These are phyloP conservation scores for Lanistes nyassanus DNA, from an alignment of 1,140 invertebrate species.

Conservation along the genomic window DNA sequence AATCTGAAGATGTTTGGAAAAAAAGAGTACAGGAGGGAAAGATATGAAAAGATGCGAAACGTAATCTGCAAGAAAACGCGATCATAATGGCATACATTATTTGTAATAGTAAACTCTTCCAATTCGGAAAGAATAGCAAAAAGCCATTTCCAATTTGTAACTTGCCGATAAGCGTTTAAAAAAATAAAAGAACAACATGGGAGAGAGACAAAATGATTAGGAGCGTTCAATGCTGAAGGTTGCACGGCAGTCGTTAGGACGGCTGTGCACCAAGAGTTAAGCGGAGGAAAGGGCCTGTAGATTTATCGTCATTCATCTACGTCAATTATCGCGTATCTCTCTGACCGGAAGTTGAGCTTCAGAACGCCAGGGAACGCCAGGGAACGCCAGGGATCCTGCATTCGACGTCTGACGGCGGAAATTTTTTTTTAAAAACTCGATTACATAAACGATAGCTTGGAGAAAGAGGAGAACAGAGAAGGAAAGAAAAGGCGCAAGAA, in stretches of 20 bases:
- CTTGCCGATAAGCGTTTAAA: no score
- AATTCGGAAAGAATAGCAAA: no score
- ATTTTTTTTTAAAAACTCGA: not conserved
- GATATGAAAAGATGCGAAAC: not conserved
- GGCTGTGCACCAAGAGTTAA: not conserved
- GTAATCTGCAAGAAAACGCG: not conserved
- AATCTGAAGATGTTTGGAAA: not conserved
- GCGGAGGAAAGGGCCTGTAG: not conserved
- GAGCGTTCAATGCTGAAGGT: no score
- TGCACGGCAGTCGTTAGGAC: no score
- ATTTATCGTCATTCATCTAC: not conserved
- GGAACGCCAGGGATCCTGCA: slow-evolving; percentile 9
- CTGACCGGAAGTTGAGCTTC: not conserved
- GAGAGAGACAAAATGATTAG: no score
- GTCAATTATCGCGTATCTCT: not conserved
- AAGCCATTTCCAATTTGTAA: no score
- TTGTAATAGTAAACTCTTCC: not conserved
- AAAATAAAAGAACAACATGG: no score
- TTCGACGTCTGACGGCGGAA: not conserved
- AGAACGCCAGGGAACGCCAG: slow-evolving; percentile 20
- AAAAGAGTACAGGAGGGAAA: not conserved
- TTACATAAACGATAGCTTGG: slow-evolving; percentile 11
- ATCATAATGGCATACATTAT: not conserved
- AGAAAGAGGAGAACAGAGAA: slow-evolving; percentile 21
- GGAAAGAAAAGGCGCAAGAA: slow-evolving; percentile 16